Conservation (phyloP, 2,113 vertebrate species). For the Mungos mungo region DNA sequence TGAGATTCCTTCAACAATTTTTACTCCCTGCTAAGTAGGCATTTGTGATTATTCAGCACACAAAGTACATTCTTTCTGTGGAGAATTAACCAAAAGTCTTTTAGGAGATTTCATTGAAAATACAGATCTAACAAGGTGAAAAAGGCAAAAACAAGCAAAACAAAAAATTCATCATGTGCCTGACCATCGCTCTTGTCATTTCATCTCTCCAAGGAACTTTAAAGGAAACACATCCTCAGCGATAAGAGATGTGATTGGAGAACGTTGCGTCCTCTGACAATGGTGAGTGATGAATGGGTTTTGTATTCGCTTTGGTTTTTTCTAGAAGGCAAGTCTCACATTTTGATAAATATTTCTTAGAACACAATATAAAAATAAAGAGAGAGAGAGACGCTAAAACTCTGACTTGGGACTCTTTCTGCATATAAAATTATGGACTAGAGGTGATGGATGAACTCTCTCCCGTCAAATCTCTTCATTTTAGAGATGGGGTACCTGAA, state of each 20-base stretch:
- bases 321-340: background rate
- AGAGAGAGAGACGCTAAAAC: background rate
- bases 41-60: background rate
- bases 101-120: background rate
- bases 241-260: background rate
- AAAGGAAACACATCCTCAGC: background rate
- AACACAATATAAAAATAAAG: background rate
- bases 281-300: background rate
- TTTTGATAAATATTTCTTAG: background rate
- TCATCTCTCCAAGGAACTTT: background rate
- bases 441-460: background rate
- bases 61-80: background rate
- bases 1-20: background rate
- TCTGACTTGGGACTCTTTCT: background rate
- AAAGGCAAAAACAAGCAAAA: background rate
- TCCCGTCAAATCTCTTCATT: background rate
- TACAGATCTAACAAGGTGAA: background rate
- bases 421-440: background rate
- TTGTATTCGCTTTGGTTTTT: background rate
- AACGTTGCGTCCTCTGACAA: background rate
- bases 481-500: background rate
- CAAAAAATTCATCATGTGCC: background rate
- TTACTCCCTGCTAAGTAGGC: background rate
- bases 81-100: background rate
- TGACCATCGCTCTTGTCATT: background rate